Evolutionary conservation across 2,113 vertebrate species (phyloP).

Genomic region (Barbus barbus): DNA sequence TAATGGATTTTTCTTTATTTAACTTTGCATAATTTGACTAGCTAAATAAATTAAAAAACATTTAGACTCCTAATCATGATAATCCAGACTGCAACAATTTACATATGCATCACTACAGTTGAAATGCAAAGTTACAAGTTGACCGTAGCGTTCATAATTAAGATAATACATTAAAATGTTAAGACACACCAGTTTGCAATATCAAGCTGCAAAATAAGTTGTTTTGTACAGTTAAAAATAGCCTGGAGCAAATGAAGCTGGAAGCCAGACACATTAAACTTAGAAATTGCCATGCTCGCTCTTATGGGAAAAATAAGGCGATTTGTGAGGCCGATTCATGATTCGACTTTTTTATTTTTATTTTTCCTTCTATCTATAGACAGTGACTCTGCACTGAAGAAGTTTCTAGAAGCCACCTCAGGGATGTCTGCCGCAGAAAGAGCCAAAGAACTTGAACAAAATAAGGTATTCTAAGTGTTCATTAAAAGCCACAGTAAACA

Average conservation of each 20-base stretch:
- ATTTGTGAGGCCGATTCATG: not conserved
- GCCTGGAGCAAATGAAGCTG: too few species aligned
- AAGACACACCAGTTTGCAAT: too few species aligned
- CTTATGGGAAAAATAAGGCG: not conserved
- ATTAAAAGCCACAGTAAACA: not conserved
- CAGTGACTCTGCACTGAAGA: conserved; percentile 85
- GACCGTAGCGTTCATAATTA: not conserved
- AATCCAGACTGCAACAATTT: not conserved
- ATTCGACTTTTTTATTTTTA: not conserved
- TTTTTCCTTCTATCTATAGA: conserved; percentile 65
- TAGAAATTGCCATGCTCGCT: too few species aligned
- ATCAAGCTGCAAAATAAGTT: too few species aligned
- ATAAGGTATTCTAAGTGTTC: conserved; percentile 75
- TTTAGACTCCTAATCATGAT: not conserved
- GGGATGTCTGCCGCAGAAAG: conserved; percentile 86
- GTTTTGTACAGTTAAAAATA: too few species aligned
- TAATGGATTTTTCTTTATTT: not conserved
- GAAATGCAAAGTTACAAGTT: not conserved
- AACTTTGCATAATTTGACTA: not conserved
- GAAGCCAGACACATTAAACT: too few species aligned
- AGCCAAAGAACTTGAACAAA: conserved; percentile 88
- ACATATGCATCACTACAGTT: too few species aligned
- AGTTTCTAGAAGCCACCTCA: conserved; percentile 87
- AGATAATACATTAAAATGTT: too few species aligned
- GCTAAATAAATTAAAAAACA: not conserved